These are phyloP conservation scores for Nansenia antarctica DNA, from an alignment of 2,113 vertebrate species.

Conservation along the genomic window DNA sequence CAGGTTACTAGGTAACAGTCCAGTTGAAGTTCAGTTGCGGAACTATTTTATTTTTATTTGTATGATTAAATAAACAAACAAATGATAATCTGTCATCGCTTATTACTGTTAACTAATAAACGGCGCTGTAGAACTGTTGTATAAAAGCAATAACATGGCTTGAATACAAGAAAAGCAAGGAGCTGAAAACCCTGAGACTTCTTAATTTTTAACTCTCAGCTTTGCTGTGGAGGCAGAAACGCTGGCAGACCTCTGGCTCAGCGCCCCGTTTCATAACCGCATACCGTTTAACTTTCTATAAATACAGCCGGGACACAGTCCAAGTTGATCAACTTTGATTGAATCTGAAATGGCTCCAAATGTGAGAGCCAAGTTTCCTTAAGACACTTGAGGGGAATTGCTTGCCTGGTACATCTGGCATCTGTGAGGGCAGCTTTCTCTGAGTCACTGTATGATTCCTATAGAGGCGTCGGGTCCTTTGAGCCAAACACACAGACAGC, in stretches of 20 bases:
- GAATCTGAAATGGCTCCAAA: conserved; percentile 70
- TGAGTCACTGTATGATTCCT: conserved; percentile 52
- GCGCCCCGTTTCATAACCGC: conserved; percentile 69
- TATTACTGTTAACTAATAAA: no score
- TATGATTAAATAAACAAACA: no score
- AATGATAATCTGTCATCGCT: no score
- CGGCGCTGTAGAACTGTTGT: no score
- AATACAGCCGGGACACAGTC: conserved; percentile 65
- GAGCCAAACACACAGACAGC: conserved; percentile 24
- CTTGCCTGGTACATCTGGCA: conserved; percentile 46
- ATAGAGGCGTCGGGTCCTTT: conserved; percentile 17
- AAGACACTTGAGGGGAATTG: conserved; percentile 62
- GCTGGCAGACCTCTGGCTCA: conserved; percentile 57
- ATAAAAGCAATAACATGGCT: not conserved
- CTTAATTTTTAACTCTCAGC: conserved; percentile 27
- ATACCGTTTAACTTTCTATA: conserved; percentile 76
- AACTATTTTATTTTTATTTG: no score
- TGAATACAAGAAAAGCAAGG: not conserved
- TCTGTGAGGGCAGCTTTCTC: conserved; percentile 35
- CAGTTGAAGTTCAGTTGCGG: no score
- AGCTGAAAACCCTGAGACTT: not conserved
- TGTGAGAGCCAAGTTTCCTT: conserved; percentile 66
- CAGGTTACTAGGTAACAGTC: no score
- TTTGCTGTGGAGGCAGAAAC: conserved; percentile 74
- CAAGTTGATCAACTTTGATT: conserved; percentile 77